Evolutionary conservation across 2,113 vertebrate genomes (phyloP).

Genomic region (Polypterus bichir): DNA sequence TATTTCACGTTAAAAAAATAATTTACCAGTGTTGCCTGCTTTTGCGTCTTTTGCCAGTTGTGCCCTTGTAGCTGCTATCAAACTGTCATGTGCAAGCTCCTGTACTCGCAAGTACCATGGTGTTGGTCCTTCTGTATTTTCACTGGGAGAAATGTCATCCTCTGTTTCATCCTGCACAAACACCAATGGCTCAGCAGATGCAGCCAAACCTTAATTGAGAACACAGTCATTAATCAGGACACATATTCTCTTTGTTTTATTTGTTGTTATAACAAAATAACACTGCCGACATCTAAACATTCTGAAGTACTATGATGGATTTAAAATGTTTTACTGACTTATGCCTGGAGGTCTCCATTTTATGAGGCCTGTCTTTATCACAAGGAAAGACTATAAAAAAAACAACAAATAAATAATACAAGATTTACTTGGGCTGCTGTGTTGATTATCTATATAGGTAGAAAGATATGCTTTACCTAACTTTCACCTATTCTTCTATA

Average conservation of each 20-base stretch:
- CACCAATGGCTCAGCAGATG: conserved; percentile 80
- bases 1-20: conserved; percentile 18
- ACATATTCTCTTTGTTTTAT: neutral
- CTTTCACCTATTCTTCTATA: too few relatives aligned
- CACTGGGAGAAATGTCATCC: conserved; percentile 70
- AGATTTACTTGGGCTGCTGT: too few relatives aligned
- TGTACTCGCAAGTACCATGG: conserved; percentile 94
- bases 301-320: too few relatives aligned
- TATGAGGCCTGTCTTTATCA: too few relatives aligned
- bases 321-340: too few relatives aligned
- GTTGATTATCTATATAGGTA: too few relatives aligned
- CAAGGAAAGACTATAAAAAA: too few relatives aligned
- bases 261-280: too few relatives aligned
- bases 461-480: too few relatives aligned
- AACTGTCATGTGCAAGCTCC: conserved; percentile 91
- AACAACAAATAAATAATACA: too few relatives aligned
- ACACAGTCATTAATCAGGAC: neutral
- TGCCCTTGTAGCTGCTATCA: conserved; percentile 90
- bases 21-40: conserved; percentile 66
- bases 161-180: conserved; percentile 83
- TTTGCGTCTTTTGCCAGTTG: conserved; percentile 84
- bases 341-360: too few relatives aligned
- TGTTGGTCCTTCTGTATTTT: conserved; percentile 72
- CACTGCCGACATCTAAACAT: too few relatives aligned
- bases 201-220: conserved; percentile 58